Percentiles rank a stretch among this genome's conserved stretches.
phyloP scores from a whole-genome alignment of 2,797 vertebrate genomes.

The Eremophila alpestris region DNA sequence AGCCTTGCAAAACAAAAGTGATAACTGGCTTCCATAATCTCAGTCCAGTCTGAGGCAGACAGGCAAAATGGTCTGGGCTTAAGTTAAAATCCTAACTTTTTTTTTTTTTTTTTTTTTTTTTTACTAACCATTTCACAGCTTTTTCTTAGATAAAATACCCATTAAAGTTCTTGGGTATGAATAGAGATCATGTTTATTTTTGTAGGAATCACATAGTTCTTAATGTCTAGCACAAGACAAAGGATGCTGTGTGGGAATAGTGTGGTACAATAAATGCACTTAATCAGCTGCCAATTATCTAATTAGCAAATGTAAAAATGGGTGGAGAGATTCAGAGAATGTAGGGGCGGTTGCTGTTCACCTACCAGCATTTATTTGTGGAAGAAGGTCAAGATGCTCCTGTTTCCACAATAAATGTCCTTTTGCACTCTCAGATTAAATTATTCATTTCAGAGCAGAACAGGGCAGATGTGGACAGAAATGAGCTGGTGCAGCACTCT shows the following conservation, averaged over 20 bases:
- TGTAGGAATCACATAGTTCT: not conserved
- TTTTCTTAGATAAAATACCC: not conserved
- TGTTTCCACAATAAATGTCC: not conserved
- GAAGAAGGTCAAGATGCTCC: not conserved
- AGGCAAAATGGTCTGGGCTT: not conserved
- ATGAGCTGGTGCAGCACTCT: not conserved
- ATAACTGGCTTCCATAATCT: not conserved
- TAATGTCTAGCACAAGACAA: not conserved
- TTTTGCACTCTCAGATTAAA: not conserved
- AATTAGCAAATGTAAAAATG: not conserved
- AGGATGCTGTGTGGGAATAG: not conserved
- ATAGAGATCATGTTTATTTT: not conserved
- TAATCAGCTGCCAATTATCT: not conserved
- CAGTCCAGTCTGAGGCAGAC: not conserved
- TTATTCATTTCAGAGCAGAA: not conserved
- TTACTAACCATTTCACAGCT: not conserved
- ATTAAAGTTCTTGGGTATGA: not conserved
- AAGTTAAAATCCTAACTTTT: not conserved
- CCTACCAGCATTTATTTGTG: not conserved
- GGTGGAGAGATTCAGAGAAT: not conserved
- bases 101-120: not conserved
- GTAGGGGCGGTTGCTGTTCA: rapidly evolving
- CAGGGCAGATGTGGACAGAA: not conserved
- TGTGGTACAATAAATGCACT: not conserved
- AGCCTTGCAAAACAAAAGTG: not conserved